Evolutionary conservation across 2,888 invertebrate genomes (phyloP).

Genomic region (Nephrotoma guestfalica): DNA sequence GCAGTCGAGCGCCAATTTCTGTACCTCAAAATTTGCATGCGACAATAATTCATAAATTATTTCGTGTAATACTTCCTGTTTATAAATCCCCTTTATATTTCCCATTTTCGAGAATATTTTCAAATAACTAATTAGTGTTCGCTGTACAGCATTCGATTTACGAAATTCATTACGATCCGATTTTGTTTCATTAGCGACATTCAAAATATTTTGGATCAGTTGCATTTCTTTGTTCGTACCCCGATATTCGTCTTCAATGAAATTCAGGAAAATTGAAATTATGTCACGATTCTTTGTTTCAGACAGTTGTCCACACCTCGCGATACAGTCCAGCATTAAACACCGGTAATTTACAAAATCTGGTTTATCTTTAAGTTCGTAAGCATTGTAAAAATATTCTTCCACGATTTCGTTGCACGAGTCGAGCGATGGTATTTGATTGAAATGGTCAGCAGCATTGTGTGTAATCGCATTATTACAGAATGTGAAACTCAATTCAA

Average conservation of each 20-base stretch:
- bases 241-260: conserved; percentile 47
- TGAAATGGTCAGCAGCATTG: conserved; percentile 27
- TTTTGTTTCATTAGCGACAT: conserved; percentile 23
- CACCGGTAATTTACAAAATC: conserved; percentile 64
- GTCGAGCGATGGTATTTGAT: neutral
- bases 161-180: conserved; percentile 25
- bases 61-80: conserved; percentile 57
- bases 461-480: conserved; percentile 12
- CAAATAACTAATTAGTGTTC: conserved; percentile 47
- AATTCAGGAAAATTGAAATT: conserved; percentile 63
- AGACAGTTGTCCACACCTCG: conserved; percentile 54
- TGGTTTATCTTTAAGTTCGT: conserved; percentile 35
- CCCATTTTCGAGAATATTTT: conserved; percentile 63
- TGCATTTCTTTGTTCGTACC: conserved; percentile 41
- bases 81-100: conserved; percentile 65
- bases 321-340: conserved; percentile 68
- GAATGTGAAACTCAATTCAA: conserved; percentile 30
- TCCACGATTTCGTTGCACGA: conserved; percentile 5
- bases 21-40: conserved; percentile 62
- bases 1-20: conserved; percentile 76
- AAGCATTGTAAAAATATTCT: neutral
- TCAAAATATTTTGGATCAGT: conserved; percentile 39
- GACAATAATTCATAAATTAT: conserved; percentile 68
- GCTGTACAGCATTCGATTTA: conserved; percentile 17
- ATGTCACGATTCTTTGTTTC: conserved; percentile 71